Evolutionary conservation across 2,797 vertebrate genomes (phyloP).

Genomic region (Pelobates cultripes): DNA sequence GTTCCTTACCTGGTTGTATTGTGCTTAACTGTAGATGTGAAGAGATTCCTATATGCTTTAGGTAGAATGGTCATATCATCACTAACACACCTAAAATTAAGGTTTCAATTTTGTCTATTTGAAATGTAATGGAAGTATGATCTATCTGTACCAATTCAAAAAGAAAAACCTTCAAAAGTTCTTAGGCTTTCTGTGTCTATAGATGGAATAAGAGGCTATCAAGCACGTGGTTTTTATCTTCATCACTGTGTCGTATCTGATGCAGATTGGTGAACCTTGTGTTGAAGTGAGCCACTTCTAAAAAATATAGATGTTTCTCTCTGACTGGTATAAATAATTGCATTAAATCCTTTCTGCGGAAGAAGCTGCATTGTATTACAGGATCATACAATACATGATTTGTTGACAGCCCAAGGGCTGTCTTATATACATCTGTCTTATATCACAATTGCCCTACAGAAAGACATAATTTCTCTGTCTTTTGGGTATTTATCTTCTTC

Average conservation of each 20-base stretch:
- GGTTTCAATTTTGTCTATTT: too few species aligned
- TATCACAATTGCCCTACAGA: constrained; percentile 37
- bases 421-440: constrained; percentile 35
- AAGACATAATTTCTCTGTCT: constrained; percentile 47
- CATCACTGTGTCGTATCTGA: background rate
- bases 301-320: constrained; percentile 4
- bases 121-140: too few species aligned
- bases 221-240: background rate
- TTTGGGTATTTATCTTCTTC: constrained; percentile 49
- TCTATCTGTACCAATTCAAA: too few species aligned
- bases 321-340: constrained; percentile 13
- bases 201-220: too few species aligned
- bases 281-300: constrained; percentile 18
- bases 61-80: too few species aligned
- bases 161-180: too few species aligned
- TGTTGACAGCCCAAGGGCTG: constrained; percentile 41
- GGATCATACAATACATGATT: constrained; percentile 20
- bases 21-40: too few species aligned
- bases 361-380: constrained; percentile 22
- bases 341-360: constrained; percentile 11
- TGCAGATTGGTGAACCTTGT: constrained; percentile 1
- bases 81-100: too few species aligned
- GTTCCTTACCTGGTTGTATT: too few species aligned
- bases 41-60: too few species aligned
- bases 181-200: too few species aligned